Percentiles rank a stretch among this genome's conserved stretches.
These are phyloP conservation scores for Lontra canadensis DNA, from an alignment of 2,113 vertebrate species.

Conservation along the genomic window DNA sequence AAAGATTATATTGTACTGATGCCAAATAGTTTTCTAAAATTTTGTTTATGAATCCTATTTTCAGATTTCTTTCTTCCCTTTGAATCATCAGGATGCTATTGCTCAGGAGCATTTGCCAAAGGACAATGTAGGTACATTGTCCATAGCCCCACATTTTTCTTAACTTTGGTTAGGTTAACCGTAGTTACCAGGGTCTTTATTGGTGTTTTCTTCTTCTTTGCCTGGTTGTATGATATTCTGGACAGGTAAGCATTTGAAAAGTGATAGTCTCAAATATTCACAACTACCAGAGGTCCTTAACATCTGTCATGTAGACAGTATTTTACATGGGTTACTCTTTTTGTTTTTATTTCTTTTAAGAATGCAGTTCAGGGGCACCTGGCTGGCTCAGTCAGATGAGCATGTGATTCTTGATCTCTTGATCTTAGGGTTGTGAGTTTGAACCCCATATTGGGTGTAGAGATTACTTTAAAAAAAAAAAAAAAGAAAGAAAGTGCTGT, in stretches of 20 bases:
- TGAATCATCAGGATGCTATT: background rate
- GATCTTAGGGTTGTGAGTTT: background rate
- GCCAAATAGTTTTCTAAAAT: constrained; percentile 21
- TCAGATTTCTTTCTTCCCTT: constrained; percentile 8
- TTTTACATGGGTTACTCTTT: background rate
- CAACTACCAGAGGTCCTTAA: background rate
- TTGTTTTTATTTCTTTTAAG: background rate
- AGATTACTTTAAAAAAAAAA: background rate
- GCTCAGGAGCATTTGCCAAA: background rate
- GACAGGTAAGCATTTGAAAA: background rate
- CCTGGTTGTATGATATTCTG: background rate
- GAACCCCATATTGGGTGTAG: background rate
- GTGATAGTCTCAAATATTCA: background rate
- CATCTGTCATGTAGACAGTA: background rate
- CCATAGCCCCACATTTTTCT: background rate
- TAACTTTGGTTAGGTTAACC: background rate
- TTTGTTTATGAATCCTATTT: constrained; percentile 24
- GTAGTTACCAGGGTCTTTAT: background rate
- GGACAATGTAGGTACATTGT: background rate
- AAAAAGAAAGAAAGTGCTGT: background rate
- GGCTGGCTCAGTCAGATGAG: background rate
- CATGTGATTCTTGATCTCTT: background rate
- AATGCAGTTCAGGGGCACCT: background rate
- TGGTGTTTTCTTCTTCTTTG: background rate
- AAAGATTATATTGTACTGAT: background rate